phyloP scores from a whole-genome alignment of 2,888 invertebrate genomes.

The Drosophila buzzatii region DNA sequence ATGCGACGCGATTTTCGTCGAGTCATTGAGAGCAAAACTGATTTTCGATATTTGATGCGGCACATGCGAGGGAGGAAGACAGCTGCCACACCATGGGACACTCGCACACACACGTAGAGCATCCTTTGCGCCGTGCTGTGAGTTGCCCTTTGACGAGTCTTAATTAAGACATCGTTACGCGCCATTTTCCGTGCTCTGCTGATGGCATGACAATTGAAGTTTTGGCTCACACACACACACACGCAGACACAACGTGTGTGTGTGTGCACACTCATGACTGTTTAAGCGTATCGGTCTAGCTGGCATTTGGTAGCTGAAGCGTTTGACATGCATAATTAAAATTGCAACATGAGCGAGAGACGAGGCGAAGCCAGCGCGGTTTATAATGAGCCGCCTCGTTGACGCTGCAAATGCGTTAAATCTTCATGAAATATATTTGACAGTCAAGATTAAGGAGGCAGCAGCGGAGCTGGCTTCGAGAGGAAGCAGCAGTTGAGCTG shows the following conservation, averaged over 20 bases:
- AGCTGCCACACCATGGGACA: conserved; percentile 7
- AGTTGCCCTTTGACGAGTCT: conserved; percentile 48
- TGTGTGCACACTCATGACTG: conserved; percentile 12
- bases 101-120: not conserved
- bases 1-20: not conserved
- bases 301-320: conserved; percentile 39
- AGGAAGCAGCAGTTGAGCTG: not conserved
- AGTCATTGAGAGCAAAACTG: conserved; percentile 35
- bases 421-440: conserved; percentile 67
- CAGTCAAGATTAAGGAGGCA: conserved; percentile 2
- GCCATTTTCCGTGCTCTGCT: conserved; percentile 59
- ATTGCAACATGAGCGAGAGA: conserved; percentile 39
- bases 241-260: not conserved
- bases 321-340: conserved; percentile 65
- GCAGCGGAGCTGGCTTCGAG: not conserved
- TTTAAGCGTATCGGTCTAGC: conserved; percentile 1
- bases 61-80: conserved; percentile 7
- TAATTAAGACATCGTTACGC: conserved; percentile 73
- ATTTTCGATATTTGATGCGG: conserved; percentile 48
- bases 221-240: conserved; percentile 7
- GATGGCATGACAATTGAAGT: conserved; percentile 59
- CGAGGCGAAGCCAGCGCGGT: conserved; percentile 6
- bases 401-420: conserved; percentile 66
- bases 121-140: not conserved
- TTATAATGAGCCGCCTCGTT: conserved; percentile 64